Percentiles rank a stretch among this genome's conserved stretches.
Conservation (phyloP, 1,140 invertebrate species). For the Solen grandis region DNA sequence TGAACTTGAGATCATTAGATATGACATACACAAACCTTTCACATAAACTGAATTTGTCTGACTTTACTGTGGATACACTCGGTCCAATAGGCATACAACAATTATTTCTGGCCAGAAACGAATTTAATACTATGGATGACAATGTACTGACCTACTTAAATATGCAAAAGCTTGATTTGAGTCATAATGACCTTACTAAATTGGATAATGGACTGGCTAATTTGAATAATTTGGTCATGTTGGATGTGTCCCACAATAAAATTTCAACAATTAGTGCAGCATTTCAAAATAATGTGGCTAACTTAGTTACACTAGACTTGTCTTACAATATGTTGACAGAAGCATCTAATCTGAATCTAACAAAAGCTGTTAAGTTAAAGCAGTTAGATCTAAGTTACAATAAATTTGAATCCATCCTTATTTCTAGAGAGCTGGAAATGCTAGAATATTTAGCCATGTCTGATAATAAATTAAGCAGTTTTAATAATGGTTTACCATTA, state of each 20-base stretch:
- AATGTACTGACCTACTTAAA: conserved; percentile 23
- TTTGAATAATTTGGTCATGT: conserved; percentile 5
- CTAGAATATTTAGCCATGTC: conserved; percentile 3
- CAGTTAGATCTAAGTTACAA: conserved; percentile 38
- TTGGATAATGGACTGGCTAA: conserved; percentile 22
- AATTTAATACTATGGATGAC: conserved; percentile 22
- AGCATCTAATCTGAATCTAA: conserved; percentile 20
- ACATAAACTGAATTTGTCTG: conserved; percentile 10
- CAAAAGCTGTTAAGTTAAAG: conserved; percentile 10
- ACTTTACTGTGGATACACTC: conserved; percentile 25
- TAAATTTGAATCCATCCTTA: conserved; percentile 26
- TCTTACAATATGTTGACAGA: conserved; percentile 27
- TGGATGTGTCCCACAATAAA: conserved; percentile 40
- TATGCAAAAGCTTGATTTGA: conserved; percentile 30
- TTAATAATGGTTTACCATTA: conserved; percentile 35
- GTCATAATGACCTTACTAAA: conserved; percentile 24
- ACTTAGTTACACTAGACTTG: conserved; percentile 13
- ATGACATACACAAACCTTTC: conserved; percentile 40
- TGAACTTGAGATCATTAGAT: conserved; percentile 33
- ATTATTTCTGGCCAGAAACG: conserved; percentile 38
- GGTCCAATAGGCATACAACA: conserved; percentile 30
- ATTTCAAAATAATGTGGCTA: conserved; percentile 42
- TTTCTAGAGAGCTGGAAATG: conserved; percentile 7
- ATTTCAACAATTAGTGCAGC: conserved; percentile 14
- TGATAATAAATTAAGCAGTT: neutral